A percentile compares a stretch with the other conserved stretches of the same genome.
Conservation (phyloP, 2,113 vertebrate species). For the Lamprologus ornatipinnis region DNA sequence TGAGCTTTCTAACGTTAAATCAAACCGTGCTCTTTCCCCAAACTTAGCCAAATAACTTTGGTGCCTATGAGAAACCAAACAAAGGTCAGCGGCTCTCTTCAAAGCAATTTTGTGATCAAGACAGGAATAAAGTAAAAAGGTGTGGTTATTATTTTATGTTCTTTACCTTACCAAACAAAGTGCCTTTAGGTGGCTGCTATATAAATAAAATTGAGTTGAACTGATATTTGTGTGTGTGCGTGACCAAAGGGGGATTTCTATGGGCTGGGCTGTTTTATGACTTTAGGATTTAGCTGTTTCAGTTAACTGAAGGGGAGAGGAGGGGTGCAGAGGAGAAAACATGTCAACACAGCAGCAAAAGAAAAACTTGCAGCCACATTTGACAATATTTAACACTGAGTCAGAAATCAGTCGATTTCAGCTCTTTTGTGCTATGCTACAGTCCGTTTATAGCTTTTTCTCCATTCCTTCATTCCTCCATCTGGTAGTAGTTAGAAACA, state of each 20-base stretch:
- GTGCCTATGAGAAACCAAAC: background rate
- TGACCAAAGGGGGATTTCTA: background rate
- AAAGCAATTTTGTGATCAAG: background rate
- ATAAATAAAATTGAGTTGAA: background rate
- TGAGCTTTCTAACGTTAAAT: background rate
- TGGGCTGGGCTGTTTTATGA: background rate
- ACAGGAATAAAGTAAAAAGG: background rate
- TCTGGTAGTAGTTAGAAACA: slow-evolving; percentile 66
- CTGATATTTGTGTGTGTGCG: background rate
- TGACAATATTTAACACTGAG: background rate
- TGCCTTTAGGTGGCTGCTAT: background rate
- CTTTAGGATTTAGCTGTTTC: background rate
- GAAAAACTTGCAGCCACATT: background rate
- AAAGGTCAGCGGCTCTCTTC: background rate
- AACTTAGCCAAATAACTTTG: background rate
- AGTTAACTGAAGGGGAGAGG: background rate
- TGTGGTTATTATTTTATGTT: background rate
- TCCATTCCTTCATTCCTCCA: slow-evolving; percentile 48
- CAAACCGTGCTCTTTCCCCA: background rate
- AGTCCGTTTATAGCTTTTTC: background rate
- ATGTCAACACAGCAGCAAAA: background rate
- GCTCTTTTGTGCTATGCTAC: background rate
- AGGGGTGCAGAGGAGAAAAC: background rate
- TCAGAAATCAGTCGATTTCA: background rate
- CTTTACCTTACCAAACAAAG: background rate